phyloP scores from a whole-genome alignment of 2,113 vertebrate species.

The Columba livia region DNA sequence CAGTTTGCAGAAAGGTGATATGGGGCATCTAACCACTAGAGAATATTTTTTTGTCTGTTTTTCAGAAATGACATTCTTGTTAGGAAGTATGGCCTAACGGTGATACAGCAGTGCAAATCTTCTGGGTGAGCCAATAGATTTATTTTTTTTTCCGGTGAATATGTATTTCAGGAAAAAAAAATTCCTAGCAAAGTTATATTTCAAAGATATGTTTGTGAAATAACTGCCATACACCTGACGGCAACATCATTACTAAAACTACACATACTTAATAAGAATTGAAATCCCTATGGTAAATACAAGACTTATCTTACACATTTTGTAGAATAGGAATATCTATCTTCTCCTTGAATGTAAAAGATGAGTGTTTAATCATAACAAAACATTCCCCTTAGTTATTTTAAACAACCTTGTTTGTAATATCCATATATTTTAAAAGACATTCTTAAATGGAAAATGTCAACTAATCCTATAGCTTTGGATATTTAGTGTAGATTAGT shows the following conservation, averaged over 20 bases:
- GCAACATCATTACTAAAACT: background rate
- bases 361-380: background rate
- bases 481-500: background rate
- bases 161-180: background rate
- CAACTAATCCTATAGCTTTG: background rate
- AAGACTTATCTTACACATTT: background rate
- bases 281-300: background rate
- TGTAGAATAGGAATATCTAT: background rate
- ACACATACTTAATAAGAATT: background rate
- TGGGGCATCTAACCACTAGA: background rate
- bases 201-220: background rate
- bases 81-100: background rate
- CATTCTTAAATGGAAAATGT: background rate
- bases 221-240: background rate
- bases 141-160: background rate
- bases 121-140: background rate
- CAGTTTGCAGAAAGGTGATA: background rate
- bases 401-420: background rate
- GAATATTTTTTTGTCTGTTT: background rate
- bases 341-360: background rate
- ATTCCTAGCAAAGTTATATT: background rate
- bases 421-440: background rate
- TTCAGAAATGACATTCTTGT: background rate
- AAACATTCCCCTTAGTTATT: background rate
- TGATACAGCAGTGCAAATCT: background rate